Evolutionary conservation across 1,140 invertebrate species (phyloP), one percentile per base, ranked within the genome.

Genomic region (Bombus balteatus): DNA sequence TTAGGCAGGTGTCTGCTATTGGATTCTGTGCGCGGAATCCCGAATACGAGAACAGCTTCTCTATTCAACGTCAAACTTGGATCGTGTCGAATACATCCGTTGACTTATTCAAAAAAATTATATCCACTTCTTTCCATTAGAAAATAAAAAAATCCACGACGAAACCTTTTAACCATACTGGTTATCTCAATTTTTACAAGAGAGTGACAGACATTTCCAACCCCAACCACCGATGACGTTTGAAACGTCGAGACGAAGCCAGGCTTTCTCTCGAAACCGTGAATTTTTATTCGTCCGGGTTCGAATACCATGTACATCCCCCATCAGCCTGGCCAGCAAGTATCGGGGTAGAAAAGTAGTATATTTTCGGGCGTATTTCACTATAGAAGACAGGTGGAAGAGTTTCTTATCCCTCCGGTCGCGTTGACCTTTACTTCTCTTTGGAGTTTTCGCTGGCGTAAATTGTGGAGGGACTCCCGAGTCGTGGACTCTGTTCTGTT

Each of bases 21-120:
- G 82, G 82, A 83, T 83, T 83, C 74, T 78, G 74, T 41, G 82
- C 22, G 22, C 74, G 65, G 74, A 70, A 78, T 83, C 37, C 82
- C 39, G 65, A 78, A 78, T 41, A 78, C 75, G 65, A 66, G 12
- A 39, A 18, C 41, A 70, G 39, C 34, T 57, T 18, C 1, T 25
- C 32, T 66, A 34, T 59, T 47, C 53, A 18, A 25, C 28, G 57
- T 34, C 39, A n/a, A 34, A 41, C 39, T 73, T 18, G 72, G 72
- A 66, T 65, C 18, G 15, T 28, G 68, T 41, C 70, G n/a, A 62
- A 65, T n/a, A 32, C 18, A 41, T 22, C 32, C 41, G 22, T 34
- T 32, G 22, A 43, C 70, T 62, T 65, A 74, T 82, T 65, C 80
- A 39, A 70, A 80, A 72, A 74, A 62, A 62, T 73, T 43, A 82